Percentiles rank a stretch among this genome's conserved stretches.
Evolutionary conservation across 2,888 invertebrate species (phyloP).

Genomic region (Sycophila texana): DNA sequence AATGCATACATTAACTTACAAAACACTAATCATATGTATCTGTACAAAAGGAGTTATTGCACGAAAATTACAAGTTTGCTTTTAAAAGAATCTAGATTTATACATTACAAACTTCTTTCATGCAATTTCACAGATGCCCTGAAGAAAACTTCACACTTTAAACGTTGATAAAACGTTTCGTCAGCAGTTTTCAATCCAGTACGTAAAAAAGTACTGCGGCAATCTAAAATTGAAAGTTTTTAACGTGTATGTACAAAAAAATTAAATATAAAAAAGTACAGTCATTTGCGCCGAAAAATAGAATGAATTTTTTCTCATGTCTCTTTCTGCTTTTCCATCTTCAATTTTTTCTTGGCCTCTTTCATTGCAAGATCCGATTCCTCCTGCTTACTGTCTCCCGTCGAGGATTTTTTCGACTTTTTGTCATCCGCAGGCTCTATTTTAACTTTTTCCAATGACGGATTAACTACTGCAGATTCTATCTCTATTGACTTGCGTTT

Average conservation of each 20-base stretch:
- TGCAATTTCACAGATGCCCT: background rate
- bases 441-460: conserved; percentile 24
- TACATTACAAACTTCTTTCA: conserved; percentile 12
- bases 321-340: conserved; percentile 35
- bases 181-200: conserved; percentile 16
- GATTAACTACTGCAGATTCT: conserved; percentile 19
- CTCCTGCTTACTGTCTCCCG: background rate
- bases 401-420: background rate
- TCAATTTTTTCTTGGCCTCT: background rate
- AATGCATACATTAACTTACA: too few species aligned
- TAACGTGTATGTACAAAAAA: conserved; percentile 44
- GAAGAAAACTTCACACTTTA: background rate
- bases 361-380: background rate
- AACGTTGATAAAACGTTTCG: conserved; percentile 2
- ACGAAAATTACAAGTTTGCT: conserved; percentile 5
- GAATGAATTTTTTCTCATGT: conserved; percentile 37
- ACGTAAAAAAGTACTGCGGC: conserved; percentile 18
- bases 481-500: conserved; percentile 10
- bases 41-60: conserved; percentile 25
- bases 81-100: conserved; percentile 20
- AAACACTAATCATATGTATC: background rate
- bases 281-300: conserved; percentile 21
- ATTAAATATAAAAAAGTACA: conserved; percentile 15
- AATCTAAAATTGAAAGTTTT: conserved; percentile 1
- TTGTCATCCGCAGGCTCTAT: conserved; percentile 36